These are phyloP conservation scores for Bradypodion ventrale DNA, from an alignment of 2,797 vertebrate species.

Conservation along the genomic window DNA sequence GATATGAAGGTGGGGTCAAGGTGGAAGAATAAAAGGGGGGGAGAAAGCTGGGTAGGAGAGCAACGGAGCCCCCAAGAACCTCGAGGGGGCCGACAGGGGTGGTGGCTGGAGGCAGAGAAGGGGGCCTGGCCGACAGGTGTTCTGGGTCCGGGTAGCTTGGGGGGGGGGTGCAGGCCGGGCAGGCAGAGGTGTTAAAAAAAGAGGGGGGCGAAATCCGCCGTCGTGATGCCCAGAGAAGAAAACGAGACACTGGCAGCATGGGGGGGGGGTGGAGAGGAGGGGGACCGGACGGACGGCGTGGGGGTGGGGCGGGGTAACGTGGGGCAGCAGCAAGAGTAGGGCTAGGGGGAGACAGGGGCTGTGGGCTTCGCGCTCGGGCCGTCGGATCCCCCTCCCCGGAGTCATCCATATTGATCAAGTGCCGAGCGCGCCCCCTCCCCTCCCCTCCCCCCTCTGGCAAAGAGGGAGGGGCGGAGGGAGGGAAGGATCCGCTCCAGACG, in stretches of 20 bases:
- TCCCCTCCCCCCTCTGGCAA: neutral
- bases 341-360: neutral
- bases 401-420: conserved; percentile 13
- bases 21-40: too few relatives aligned
- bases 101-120: too few relatives aligned
- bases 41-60: too few relatives aligned
- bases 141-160: too few relatives aligned
- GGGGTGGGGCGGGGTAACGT: too few relatives aligned
- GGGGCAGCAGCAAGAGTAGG: neutral
- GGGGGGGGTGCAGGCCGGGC: neutral
- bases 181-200: neutral
- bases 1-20: too few relatives aligned
- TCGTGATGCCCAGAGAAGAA: neutral
- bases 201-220: neutral
- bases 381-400: neutral
- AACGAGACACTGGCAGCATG: neutral
- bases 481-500: neutral
- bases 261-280: neutral
- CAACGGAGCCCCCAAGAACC: too few relatives aligned
- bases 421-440: neutral
- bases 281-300: neutral
- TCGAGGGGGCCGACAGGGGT: too few relatives aligned
- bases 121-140: too few relatives aligned
- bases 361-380: neutral
- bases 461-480: neutral